Base-by-base conservation (phyloP, 2,113 vertebrate species). In the Phrynosoma blainvillii region DNA sequence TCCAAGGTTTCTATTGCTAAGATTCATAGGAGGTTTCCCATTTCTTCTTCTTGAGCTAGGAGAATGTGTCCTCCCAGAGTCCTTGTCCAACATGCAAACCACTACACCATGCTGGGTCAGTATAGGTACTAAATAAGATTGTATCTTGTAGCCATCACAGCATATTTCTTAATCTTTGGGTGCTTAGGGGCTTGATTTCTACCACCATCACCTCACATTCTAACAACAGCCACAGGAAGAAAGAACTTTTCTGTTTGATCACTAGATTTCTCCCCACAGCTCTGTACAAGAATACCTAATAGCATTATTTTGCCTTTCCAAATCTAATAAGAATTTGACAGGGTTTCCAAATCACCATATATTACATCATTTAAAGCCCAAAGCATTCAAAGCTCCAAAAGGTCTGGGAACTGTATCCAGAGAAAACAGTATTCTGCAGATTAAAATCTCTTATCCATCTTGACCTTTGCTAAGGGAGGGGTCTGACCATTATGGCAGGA, bases 311-410 rank as follows among this genome's bases (percentile, higher is more conserved):
- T 65, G 77, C 87, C 76, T 84, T 87, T 52, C 82, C 18, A 54
- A 1, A 30, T 36, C 1, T 62, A 84, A 27, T 74, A 85, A 84
- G 52, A 42, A 89, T 88, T 70, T 92, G 21, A 86, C 3, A 70
- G 54, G 10, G 82, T 84, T 90, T 25, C 84, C 85, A 3, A 66
- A 66, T 71, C 12, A 9, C 77, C 84, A 68, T 16, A 36, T 20
- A 88, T 79, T 85, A 13, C 9, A 79, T 77, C 2, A 92, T 78
- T 73, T 18, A 92, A 86, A 86, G 13, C 80, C 75, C 47, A 82
- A 73, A 83, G 5, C 79, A 89, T 68, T 62, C 59, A 70, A 92
- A 89, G 84, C 0, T 77, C 85, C 80, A 47, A 91, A 76, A 89
- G 40, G 54, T 30, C 16, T 0, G 70, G 27, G 23, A 42, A 80